Evolutionary conservation across 2,113 vertebrate species (phyloP).

Genomic region (Synchiropus splendidus): DNA sequence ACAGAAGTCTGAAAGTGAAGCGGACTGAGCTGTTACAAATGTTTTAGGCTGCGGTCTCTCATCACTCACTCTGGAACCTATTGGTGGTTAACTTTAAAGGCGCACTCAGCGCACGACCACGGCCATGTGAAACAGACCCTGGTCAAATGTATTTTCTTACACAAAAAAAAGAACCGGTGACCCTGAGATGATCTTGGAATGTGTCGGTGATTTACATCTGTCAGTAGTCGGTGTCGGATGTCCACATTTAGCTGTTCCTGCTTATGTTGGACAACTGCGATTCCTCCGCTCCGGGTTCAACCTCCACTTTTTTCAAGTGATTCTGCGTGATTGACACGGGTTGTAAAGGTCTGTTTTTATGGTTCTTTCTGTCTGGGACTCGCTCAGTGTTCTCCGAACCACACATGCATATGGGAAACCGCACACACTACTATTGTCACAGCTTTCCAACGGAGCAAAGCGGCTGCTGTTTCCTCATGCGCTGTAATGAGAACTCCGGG

Average conservation of each 20-base stretch:
- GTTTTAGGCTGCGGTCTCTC: constrained; percentile 42
- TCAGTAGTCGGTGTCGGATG: constrained; percentile 23
- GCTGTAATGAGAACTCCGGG: constrained; percentile 55
- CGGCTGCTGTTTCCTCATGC: constrained; percentile 55
- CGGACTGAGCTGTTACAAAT: constrained; percentile 27
- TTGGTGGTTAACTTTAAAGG: constrained; percentile 40
- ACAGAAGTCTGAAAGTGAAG: constrained; percentile 32
- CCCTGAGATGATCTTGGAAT: constrained; percentile 38
- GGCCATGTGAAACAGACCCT: constrained; percentile 38
- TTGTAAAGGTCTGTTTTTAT: constrained; percentile 37
- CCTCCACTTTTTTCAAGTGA: constrained; percentile 27
- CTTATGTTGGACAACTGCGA: constrained; percentile 34
- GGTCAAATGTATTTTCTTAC: constrained; percentile 16
- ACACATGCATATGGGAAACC: constrained; percentile 11
- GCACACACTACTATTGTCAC: constrained; percentile 48
- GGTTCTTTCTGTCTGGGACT: constrained; percentile 29
- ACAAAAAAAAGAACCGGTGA: constrained; percentile 24
- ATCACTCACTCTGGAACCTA: constrained; percentile 33
- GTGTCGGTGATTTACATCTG: constrained; percentile 24
- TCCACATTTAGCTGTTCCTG: constrained; percentile 15
- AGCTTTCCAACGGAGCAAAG: constrained; percentile 44
- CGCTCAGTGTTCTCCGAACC: constrained; percentile 8
- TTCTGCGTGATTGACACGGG: constrained; percentile 28
- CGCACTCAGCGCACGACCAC: constrained; percentile 47
- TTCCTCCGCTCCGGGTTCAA: constrained; percentile 20